Evolutionary conservation across 2,888 invertebrate species (phyloP), one percentile per base, ranked within the genome.

Genomic region (Mythimna impura): DNA sequence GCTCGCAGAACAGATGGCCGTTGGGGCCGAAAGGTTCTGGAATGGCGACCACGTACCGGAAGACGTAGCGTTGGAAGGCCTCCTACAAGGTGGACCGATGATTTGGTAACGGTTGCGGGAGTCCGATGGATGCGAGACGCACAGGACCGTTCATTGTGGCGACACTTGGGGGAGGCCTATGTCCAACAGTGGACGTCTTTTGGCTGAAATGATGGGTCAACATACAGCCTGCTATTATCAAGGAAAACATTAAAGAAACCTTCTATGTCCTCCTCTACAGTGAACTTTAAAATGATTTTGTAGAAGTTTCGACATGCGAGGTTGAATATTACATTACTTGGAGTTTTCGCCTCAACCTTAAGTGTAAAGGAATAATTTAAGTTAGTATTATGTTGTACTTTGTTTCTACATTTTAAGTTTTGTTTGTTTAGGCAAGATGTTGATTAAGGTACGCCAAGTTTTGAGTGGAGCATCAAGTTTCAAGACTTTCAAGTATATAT

Each of bases 321-420:
- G 57, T 66, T 69, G 73, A 81, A 81, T 81, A 78, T 81, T 83
- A 76, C 72, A 85, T 73, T 52, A 75, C 63, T 76, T 75, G 25
- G n/a, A 70, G 60, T 77, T 71, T 22, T 47, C 22, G 8, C 54
- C 22, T 6, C 8, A 71, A 54, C 17, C 64, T 40, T 55, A 66
- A 72, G 68, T 70, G 64, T 71, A 52, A 66, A 66, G 73, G 68
- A 82, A 81, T 82, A 84, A 84, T 78, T 69, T 40, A 83, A 80
- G 72, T 82, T 73, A 40, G 61, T 61, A 40, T 52, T 55, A 43
- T 43, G 14, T 71, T 71, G 10, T 25, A 73, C 71, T 68, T 70
- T 65, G 81, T 55, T 40, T 50, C 47, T 67, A 73, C 57, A 54
- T 78, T 78, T 74, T 64, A 71, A 69, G 69, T 71, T 78, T 14